Evolutionary conservation across 2,888 invertebrate genomes (phyloP), one percentile per base, ranked within the genome.

Genomic region (Diadegma fenestrale): DNA sequence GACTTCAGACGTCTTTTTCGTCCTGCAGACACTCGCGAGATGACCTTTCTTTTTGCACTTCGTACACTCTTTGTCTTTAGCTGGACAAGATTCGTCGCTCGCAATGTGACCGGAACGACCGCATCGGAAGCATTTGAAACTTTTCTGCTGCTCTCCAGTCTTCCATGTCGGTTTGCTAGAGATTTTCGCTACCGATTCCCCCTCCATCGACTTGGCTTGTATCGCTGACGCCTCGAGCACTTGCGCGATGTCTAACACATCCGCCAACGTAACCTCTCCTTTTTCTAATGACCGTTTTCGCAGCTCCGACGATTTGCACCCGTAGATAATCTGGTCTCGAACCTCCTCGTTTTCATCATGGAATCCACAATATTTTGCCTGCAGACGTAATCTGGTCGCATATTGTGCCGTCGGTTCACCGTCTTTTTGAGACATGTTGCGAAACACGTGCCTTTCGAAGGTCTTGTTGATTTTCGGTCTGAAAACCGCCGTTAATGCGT

Each of bases 1-100:
- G 41, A 17, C 22, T 61, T 45, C 43, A 45, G 75, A 19, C 33
- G 75, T n/a, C 33, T 58, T 51, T 19, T 69, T 71, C n/a, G 87
- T 51, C 51, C 88, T 66, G 86, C 89, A 81, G 85, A 88, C 19
- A 86, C 41, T 10, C 82, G 88, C 75, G 54, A 88, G 90, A 87
- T 91, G 89, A 8, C 89, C 89, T 30, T 68, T 66, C 79, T 84
- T 83, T 19, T 72, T 82, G 76, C 90, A 90, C 68, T 87, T 87
- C 12, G 73, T 76, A 77, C 90, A 90, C 37, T 80, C 88, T 51
- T 82, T 87, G 8, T 64, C 76, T 84, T 76, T 89, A 22, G 89
- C 90, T 22, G 89, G 89, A 61, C 89, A 90, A 41, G 33, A 87
- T 3, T 78, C 64, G 30, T 88, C 86, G 2, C 76, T 78, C 3